phyloP scores from a whole-genome alignment of 2,797 vertebrate genomes.

The Pelochelys cantorii region DNA sequence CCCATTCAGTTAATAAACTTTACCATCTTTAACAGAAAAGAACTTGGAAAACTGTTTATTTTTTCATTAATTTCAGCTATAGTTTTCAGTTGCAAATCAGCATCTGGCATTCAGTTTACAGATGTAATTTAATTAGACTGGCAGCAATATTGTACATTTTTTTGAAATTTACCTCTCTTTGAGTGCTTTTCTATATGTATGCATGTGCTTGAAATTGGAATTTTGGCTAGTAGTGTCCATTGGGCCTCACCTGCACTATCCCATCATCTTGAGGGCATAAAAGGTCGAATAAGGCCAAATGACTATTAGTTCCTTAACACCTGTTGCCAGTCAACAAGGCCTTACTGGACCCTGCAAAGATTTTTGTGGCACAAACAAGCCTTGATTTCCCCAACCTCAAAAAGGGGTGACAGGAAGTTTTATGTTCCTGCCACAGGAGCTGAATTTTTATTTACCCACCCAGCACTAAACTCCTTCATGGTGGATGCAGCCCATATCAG shows the following conservation, averaged over 20 bases:
- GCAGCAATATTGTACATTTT: background rate
- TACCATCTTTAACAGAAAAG: background rate
- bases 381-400: no score
- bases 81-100: background rate
- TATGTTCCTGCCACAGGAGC: no score
- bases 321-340: no score
- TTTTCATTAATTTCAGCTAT: background rate
- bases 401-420: no score
- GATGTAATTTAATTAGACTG: background rate
- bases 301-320: background rate
- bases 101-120: background rate
- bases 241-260: background rate
- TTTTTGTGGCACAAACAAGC: no score
- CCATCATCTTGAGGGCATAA: background rate
- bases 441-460: no score
- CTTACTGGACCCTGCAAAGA: no score
- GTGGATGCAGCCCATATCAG: no score
- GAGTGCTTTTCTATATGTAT: background rate
- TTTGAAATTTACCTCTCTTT: background rate
- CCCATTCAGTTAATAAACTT: background rate
- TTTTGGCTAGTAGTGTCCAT: background rate
- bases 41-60: background rate
- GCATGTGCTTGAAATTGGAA: background rate
- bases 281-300: background rate
- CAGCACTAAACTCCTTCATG: no score